phyloP scores from a whole-genome alignment of 2,797 vertebrate genomes.

The Gastrophryne carolinensis region DNA sequence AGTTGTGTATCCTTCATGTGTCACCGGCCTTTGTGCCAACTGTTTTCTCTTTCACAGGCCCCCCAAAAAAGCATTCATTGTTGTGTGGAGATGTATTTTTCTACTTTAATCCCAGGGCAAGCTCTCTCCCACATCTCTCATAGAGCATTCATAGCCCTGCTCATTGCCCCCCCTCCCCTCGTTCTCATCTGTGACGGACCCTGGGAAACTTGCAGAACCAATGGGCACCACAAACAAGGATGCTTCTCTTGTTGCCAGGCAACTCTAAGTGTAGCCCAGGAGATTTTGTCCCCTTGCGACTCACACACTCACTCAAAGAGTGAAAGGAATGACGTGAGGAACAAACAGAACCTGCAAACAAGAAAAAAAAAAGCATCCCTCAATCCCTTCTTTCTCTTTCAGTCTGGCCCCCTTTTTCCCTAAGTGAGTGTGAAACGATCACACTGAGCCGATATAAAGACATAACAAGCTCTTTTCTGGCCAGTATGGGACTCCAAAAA shows the following conservation, averaged over 20 bases:
- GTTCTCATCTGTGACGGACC: slow-evolving; percentile 61
- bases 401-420: slow-evolving; percentile 7
- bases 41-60: slow-evolving; percentile 64
- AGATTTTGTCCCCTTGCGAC: slow-evolving; percentile 53
- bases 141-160: slow-evolving; percentile 35
- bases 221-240: slow-evolving; percentile 57
- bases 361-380: slow-evolving; percentile 51
- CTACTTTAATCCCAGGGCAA: slow-evolving; percentile 60
- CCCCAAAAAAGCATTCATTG: slow-evolving; percentile 63
- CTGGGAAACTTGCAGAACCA: slow-evolving; percentile 76
- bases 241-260: slow-evolving; percentile 63
- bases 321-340: slow-evolving; percentile 67
- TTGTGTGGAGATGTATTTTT: slow-evolving; percentile 64
- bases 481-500: slow-evolving; percentile 27
- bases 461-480: slow-evolving; percentile 19
- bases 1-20: slow-evolving; percentile 64
- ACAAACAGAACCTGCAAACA: slow-evolving; percentile 50
- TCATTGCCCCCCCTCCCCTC: slow-evolving; percentile 42
- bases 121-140: slow-evolving; percentile 55
- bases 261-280: slow-evolving; percentile 61
- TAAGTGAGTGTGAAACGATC: slow-evolving; percentile 49
- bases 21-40: slow-evolving; percentile 58
- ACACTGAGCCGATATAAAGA: slow-evolving; percentile 45
- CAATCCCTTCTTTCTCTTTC: slow-evolving; percentile 17
- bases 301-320: slow-evolving; percentile 47